These are phyloP conservation scores for Potamarius usumacintae DNA, from an alignment of 2,113 vertebrate species.

Conservation along the genomic window DNA sequence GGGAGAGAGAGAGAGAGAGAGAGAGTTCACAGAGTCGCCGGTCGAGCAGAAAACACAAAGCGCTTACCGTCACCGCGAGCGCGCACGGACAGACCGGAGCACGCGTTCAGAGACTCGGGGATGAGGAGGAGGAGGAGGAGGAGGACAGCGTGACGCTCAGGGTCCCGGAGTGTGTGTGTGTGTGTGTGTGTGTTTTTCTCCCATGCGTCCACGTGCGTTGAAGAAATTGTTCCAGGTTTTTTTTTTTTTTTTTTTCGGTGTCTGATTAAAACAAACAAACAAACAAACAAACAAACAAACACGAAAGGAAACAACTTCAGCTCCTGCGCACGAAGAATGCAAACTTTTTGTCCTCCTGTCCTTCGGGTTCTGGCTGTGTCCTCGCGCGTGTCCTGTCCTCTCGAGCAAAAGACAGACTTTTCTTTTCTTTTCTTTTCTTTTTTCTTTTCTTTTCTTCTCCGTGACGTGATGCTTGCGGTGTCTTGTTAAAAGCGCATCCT, in stretches of 20 bases:
- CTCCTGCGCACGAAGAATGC: not conserved
- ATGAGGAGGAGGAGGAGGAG: not conserved
- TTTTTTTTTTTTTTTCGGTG: not conserved
- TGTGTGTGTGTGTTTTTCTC: not conserved
- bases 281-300: too few species aligned
- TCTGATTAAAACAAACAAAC: not conserved
- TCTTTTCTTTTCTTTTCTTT: not conserved
- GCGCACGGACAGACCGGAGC: not conserved
- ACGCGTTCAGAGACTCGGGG: not conserved
- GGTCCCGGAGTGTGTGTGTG: too few species aligned
- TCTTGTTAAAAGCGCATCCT: slow-evolving; percentile 34
- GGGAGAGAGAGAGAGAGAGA: slow-evolving; percentile 14
- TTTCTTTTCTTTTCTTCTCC: not conserved
- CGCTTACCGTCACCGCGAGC: slow-evolving; percentile 36
- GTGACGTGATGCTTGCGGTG: slow-evolving; percentile 23
- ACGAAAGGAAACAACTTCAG: not conserved
- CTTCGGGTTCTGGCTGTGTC: too few species aligned
- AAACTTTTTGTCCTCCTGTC: not conserved
- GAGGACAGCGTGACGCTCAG: too few species aligned
- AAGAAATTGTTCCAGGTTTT: not conserved
- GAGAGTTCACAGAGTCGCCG: too few species aligned
- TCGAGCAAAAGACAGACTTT: not conserved
- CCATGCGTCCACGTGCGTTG: not conserved
- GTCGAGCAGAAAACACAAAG: not conserved
- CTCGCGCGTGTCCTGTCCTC: not conserved